Evolutionary conservation across 1,140 invertebrate genomes (phyloP).

Genomic region (Mercenaria mercenaria): DNA sequence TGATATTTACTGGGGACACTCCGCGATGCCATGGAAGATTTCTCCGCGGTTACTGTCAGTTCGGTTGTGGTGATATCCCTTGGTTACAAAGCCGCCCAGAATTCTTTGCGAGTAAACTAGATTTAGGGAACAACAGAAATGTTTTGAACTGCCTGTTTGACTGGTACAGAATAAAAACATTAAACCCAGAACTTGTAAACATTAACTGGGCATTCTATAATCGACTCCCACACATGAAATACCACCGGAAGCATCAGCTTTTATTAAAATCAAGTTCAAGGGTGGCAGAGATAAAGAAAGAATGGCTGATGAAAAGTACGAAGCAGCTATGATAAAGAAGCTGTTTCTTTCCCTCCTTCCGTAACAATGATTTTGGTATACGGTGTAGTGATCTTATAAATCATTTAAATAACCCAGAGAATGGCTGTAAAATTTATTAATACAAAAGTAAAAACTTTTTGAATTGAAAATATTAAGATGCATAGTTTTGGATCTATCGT

Average conservation of each 20-base stretch:
- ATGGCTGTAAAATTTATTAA: no score
- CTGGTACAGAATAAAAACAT: conserved; percentile 47
- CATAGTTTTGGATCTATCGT: no score
- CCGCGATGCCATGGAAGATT: conserved; percentile 24
- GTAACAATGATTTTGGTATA: no score
- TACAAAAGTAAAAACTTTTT: no score
- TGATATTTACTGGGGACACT: conserved; percentile 24
- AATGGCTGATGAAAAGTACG: not conserved
- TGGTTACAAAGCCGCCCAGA: conserved; percentile 74
- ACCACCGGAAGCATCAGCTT: not conserved
- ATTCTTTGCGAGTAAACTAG: conserved; percentile 82
- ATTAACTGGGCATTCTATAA: conserved; percentile 59
- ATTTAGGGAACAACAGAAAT: conserved; percentile 69
- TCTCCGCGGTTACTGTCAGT: conserved; percentile 16
- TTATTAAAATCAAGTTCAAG: no score
- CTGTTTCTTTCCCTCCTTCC: no score
- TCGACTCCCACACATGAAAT: conserved; percentile 64
- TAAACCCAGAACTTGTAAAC: not conserved
- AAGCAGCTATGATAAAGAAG: no score
- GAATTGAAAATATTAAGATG: no score
- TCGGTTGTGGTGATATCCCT: conserved; percentile 74
- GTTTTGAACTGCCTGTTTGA: conserved; percentile 80
- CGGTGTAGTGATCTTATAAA: no score
- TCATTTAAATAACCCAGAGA: no score
- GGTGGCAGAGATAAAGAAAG: not conserved